Evolutionary conservation across 2,113 vertebrate genomes (phyloP).

Genomic region (Ictalurus punctatus): DNA sequence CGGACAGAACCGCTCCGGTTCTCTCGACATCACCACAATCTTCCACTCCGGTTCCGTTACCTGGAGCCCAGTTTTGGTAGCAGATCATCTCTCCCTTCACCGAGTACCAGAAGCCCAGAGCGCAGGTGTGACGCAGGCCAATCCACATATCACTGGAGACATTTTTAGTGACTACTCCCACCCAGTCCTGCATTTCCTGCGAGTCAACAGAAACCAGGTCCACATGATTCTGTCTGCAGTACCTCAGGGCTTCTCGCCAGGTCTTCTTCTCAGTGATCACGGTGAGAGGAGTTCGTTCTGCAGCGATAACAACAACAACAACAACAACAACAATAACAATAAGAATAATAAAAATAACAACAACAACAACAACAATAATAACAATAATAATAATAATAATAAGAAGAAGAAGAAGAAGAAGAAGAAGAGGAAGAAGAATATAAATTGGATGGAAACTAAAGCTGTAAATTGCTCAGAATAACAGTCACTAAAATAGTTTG

Average conservation of each 20-base stretch:
- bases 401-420: too few species aligned
- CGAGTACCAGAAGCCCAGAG: constrained; percentile 12
- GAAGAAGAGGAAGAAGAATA: too few species aligned
- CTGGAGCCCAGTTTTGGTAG: constrained; percentile 16
- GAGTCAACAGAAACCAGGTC: constrained; percentile 3
- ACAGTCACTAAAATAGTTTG: too few species aligned
- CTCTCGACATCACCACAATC: constrained; percentile 1
- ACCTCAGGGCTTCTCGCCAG: constrained; percentile 4
- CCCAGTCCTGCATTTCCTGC: neutral
- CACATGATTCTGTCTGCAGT: constrained; percentile 26
- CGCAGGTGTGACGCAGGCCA: constrained; percentile 15
- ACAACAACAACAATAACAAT: too few species aligned
- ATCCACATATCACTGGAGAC: neutral
- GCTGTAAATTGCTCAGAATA: too few species aligned
- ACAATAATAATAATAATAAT: too few species aligned
- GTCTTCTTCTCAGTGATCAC: neutral
- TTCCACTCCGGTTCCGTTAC: neutral
- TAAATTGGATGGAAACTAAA: too few species aligned
- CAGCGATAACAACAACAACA: too few species aligned
- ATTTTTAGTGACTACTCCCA: neutral
- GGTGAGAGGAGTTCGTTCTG: neutral
- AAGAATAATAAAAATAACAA: too few species aligned
- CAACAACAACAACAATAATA: too few species aligned
- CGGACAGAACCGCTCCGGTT: constrained; percentile 13
- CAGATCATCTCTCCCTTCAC: constrained; percentile 8